Base-by-base conservation (phyloP, 2,113 vertebrate genomes). In the Scatophagus argus region DNA sequence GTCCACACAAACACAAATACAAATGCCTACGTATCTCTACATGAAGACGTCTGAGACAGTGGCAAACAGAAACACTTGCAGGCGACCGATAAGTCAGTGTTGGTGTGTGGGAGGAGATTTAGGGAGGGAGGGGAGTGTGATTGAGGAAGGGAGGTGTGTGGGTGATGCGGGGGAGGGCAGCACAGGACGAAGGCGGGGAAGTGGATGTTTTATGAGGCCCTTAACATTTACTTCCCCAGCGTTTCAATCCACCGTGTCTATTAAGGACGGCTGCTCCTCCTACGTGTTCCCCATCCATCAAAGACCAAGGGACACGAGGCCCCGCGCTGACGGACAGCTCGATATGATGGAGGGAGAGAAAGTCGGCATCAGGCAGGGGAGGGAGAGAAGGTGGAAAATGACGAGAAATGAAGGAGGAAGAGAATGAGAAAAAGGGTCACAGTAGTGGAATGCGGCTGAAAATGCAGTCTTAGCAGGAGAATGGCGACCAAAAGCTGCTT, bases 151-250 rank as follows among this genome's bases (percentile, higher is more conserved):
- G 66, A 73, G 79, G 60, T 52, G 76, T 74, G 84, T 83, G 84
- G 82, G 83, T 70, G 83, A 74, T 70, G 76, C 59, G 86, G 69
- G 68, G 91, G 82, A 72, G 84, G 83, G 88, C 56, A 41, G 79
- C 58, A 44, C 32, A 71, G 81, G 82, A 91, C 63, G 82, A 77
- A 84, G 87, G 88, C 70, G 86, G 88, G 84, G 91, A 86, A 87
- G 86, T 83, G 86, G 91, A 88, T 93, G 93, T 92, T 95, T 95
- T 95, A 95, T 87, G 93, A 94, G 93, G 93, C 93, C 91, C 89
- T 95, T 94, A 95, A 94, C 93, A 94, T 95, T 95, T 95, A 94
- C 93, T 93, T 93, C 93, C 86, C 86, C 82, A 46, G 92, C 88
- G 90, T 91, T 94, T 95, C 93, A 93, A 94, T 95, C 92, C 91